Evolutionary conservation across 2,113 vertebrate genomes (phyloP).

Genomic region (Hypomesus transpacificus): DNA sequence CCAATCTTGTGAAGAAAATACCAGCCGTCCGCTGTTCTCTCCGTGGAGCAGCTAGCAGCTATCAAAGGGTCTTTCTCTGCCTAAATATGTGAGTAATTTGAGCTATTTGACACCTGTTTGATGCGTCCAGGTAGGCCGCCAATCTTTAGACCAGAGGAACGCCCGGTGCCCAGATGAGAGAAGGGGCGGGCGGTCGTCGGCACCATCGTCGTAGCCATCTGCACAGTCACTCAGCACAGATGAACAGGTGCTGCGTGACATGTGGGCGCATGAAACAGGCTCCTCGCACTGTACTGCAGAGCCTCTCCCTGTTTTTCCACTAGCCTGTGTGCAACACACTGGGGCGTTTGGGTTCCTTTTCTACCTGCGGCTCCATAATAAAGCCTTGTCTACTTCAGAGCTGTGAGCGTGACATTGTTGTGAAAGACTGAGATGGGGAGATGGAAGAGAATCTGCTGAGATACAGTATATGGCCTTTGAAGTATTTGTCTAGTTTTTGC

Average conservation of each 20-base stretch:
- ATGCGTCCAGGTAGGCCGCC: conserved; percentile 41
- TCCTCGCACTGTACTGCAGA: conserved; percentile 13
- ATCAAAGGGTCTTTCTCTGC: conserved; percentile 62
- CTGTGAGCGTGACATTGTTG: conserved; percentile 8
- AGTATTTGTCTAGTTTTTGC: background rate
- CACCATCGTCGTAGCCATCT: conserved; percentile 53
- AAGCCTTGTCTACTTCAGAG: conserved; percentile 15
- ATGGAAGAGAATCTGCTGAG: background rate
- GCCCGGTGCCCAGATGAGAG: conserved; percentile 29
- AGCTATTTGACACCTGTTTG: conserved; percentile 64
- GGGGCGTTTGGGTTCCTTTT: background rate
- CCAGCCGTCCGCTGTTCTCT: conserved; percentile 33
- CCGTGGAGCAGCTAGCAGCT: conserved; percentile 26
- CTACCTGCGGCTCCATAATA: conserved; percentile 8
- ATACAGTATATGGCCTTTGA: conserved; percentile 9
- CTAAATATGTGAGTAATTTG: conserved; percentile 65
- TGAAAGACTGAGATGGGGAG: conserved; percentile 21
- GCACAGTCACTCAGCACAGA: conserved; percentile 50
- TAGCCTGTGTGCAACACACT: background rate
- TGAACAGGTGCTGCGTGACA: conserved; percentile 71
- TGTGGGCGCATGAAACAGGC: conserved; percentile 38
- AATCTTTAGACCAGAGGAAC: conserved; percentile 10
- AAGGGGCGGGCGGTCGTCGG: conserved; percentile 14
- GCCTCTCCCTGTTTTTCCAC: background rate
- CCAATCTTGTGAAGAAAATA: conserved; percentile 27